Base-by-base conservation (phyloP, 2,113 vertebrate genomes). In the Psettodes erumei region DNA sequence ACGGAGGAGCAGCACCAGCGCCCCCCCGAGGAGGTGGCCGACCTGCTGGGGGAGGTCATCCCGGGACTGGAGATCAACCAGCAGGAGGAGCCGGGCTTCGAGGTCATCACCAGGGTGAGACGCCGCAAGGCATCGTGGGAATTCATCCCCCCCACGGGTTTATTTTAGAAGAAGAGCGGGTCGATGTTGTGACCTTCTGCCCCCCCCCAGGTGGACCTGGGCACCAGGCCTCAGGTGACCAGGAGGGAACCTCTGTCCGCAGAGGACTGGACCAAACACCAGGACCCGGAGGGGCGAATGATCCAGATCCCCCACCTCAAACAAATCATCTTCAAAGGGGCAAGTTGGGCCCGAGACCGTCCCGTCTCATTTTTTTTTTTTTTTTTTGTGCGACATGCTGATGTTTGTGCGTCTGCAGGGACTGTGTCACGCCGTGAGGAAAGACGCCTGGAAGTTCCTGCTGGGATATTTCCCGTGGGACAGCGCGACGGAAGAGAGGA, bases 101-200 rank as follows among this genome's bases (percentile, higher is more conserved):
- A 99, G 95, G 97, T 99, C 89, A 97, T 99, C 92, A 99, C 96
- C 81, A 95, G 95, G 90, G 98, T 99, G 88, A 97, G 96, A n/a
- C n/a, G n/a, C n/a, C n/a, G n/a, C n/a, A n/a, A n/a, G n/a, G n/a
- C n/a, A n/a, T n/a, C n/a, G n/a, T n/a, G n/a, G n/a, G n/a, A n/a
- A n/a, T n/a, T n/a, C n/a, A n/a, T n/a, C n/a, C n/a, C n/a, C n/a
- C n/a, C n/a, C n/a, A n/a, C n/a, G n/a, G n/a, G n/a, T n/a, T n/a
- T n/a, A n/a, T n/a, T n/a, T n/a, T n/a, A n/a, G n/a, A n/a, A n/a
- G n/a, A n/a, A n/a, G n/a, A n/a, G n/a, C n/a, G n/a, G n/a, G n/a
- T n/a, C n/a, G n/a, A n/a, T n/a, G n/a, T n/a, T n/a, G n/a, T n/a
- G n/a, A n/a, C n/a, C n/a, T n/a, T n/a, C n/a, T n/a, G n/a, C n/a